These are phyloP conservation scores for Tinea semifulvella DNA, from an alignment of 2,888 invertebrate species.

Conservation along the genomic window DNA sequence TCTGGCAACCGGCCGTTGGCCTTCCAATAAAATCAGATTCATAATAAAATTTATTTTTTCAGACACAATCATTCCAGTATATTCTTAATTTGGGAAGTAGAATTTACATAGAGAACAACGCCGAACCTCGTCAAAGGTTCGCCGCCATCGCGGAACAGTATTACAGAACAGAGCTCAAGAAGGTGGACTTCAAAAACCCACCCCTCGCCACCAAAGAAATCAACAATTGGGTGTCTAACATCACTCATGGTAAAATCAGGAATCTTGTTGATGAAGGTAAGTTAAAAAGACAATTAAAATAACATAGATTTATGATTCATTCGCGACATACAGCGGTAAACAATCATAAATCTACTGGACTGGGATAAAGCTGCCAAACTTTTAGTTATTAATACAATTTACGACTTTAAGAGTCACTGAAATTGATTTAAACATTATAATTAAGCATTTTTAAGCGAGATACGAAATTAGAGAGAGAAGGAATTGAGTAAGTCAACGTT, in stretches of 20 bases:
- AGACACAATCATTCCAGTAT: constrained; percentile 56
- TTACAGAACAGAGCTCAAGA: constrained; percentile 73
- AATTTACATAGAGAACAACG: constrained; percentile 67
- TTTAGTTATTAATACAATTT: no score
- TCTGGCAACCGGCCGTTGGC: no score
- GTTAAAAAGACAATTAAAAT: background rate
- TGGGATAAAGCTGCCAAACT: no score
- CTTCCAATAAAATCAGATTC: no score
- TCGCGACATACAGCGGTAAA: no score
- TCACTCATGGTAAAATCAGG: constrained; percentile 78
- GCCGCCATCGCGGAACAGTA: constrained; percentile 67
- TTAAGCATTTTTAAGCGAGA: no score
- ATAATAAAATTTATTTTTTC: constrained; percentile 21
- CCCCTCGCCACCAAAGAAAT: constrained; percentile 67
- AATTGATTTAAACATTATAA: no score
- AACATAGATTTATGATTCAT: no score
- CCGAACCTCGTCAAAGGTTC: constrained; percentile 68
- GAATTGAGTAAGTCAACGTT: no score
- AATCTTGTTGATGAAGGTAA: constrained; percentile 71
- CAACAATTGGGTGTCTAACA: constrained; percentile 81
- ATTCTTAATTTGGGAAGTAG: constrained; percentile 71
- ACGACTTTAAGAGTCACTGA: no score
- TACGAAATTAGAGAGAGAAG: no score
- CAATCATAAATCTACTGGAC: no score
- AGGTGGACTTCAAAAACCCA: constrained; percentile 70